phyloP scores from a whole-genome alignment of 1,140 invertebrate genomes.

The Pseudobourletiella spinata region DNA sequence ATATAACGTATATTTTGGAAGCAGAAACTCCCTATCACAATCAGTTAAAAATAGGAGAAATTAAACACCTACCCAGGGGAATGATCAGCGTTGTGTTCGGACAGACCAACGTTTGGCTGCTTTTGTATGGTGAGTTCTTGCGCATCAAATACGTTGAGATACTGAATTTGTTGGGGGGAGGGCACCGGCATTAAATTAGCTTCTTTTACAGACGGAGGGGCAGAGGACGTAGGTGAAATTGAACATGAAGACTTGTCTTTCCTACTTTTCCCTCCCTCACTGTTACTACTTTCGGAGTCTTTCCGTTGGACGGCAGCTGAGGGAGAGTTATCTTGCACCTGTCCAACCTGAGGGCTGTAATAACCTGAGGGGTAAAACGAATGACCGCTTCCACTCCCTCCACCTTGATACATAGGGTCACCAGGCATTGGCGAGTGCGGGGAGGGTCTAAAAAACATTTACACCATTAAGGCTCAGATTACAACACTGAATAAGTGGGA shows the following conservation, averaged over 20 bases:
- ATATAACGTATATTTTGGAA: too few relatives aligned
- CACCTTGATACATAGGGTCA: slow-evolving; percentile 29
- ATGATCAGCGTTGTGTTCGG: slow-evolving; percentile 46
- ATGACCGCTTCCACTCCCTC: slow-evolving; percentile 16
- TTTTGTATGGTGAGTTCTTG: slow-evolving; percentile 95
- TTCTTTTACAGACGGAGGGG: slow-evolving; percentile 53
- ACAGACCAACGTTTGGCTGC: slow-evolving; percentile 85
- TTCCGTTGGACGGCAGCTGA: slow-evolving; percentile 33
- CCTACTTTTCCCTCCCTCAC: slow-evolving; percentile 35
- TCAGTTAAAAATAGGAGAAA: too few relatives aligned
- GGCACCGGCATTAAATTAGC: slow-evolving; percentile 91
- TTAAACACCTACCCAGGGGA: slow-evolving; percentile 40
- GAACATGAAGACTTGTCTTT: slow-evolving; percentile 37
- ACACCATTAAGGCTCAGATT: too few relatives aligned
- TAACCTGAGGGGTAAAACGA: slow-evolving; percentile 31
- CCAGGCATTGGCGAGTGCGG: slow-evolving; percentile 32
- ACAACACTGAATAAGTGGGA: too few relatives aligned
- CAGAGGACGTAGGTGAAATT: slow-evolving; percentile 35
- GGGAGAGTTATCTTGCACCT: slow-evolving; percentile 30
- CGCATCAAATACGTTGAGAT: slow-evolving; percentile 89
- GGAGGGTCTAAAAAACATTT: slow-evolving; percentile 23
- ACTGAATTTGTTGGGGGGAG: slow-evolving; percentile 90
- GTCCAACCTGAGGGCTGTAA: slow-evolving; percentile 35
- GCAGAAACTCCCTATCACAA: too few relatives aligned
- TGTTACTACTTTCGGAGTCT: slow-evolving; percentile 36